Evolutionary conservation across 2,888 invertebrate genomes (phyloP), one percentile per base, ranked within the genome.

Genomic region (Liposcelis brunnea): DNA sequence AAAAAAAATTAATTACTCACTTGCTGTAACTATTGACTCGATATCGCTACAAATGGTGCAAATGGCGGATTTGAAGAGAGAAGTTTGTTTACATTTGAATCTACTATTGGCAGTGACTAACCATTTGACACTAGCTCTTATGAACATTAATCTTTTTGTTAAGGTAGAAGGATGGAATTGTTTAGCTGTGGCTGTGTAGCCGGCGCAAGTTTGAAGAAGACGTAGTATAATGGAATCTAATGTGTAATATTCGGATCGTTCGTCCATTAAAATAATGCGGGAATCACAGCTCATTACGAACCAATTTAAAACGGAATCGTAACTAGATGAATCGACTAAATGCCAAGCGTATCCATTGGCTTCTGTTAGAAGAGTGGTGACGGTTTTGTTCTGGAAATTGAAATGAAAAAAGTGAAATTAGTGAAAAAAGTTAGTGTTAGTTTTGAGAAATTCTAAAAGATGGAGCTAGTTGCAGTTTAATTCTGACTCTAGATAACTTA

Each of bases 211-310:
- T 59, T 72, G 72, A 49, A 78, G 59, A 49, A 78, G 64, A 53
- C 77, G 10, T 34, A 43, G 11, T 12, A 26, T 45, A 31, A 48
- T 18, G 16, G 2, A 31, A 34, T 77, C 76, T 42, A 74, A 65
- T 49, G 71, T 68, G 52, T 70, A 64, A 47, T 63, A 66, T 43
- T 62, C 60, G 14, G 61, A 60, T 31, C 54, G 55, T 19, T 55
- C 56, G 5, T 62, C 49, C 43, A 54, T 53, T 16, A 82, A 63
- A 31, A 81, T 69, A 47, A 80, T 77, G 44, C 70, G 64, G 0
- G 80, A 74, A 61, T 83, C 80, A 54, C 76, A 75, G 49, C 75
- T 75, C 68, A 75, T 74, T 7, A 81, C 71, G 53, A 79, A 77
- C 81, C 82, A 82, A 58, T 78, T 77, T 52, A 79, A 67, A 31